Percentiles rank a stretch among this genome's conserved stretches.
Evolutionary conservation across 1,140 invertebrate genomes (phyloP).

Genomic region (Sarcophaga bullata): DNA sequence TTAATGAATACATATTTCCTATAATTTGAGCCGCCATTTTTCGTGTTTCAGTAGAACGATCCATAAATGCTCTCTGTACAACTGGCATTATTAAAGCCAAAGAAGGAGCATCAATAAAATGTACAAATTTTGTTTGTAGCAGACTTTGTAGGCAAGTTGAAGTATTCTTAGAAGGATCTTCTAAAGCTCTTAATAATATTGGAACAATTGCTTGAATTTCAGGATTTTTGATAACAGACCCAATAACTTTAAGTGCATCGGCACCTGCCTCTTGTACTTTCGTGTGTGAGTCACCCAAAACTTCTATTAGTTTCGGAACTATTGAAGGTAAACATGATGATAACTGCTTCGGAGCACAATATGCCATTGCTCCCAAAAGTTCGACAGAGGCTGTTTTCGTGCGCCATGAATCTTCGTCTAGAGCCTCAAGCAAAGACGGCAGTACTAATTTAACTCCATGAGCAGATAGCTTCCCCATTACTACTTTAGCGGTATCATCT

Average conservation of each 20-base stretch:
- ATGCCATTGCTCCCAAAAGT: conserved; percentile 96
- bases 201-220: conserved; percentile 98
- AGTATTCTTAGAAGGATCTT: conserved; percentile 97
- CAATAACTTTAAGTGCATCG: conserved; percentile 95
- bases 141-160: conserved; percentile 90
- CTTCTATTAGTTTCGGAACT: conserved; percentile 98
- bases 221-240: conserved; percentile 97
- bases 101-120: conserved; percentile 99
- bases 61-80: conserved; percentile 95
- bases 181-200: conserved; percentile 89
- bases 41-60: conserved; percentile 95
- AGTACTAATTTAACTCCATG: conserved; percentile 97
- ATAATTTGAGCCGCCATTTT: conserved; percentile 99
- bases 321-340: conserved; percentile 97
- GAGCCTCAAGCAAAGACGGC: conserved; percentile 87
- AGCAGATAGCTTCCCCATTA: conserved; percentile 96
- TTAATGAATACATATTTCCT: conserved; percentile 99
- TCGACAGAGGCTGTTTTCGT: conserved; percentile 98
- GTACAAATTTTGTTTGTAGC: conserved; percentile 97
- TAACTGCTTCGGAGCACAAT: conserved; percentile 97
- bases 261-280: conserved; percentile 98
- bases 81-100: conserved; percentile 99
- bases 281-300: conserved; percentile 96
- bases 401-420: conserved; percentile 98
- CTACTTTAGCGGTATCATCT: conserved; percentile 92